Conservation (phyloP, 92 coral and sea anemone species). For the Muricea muricata region DNA sequence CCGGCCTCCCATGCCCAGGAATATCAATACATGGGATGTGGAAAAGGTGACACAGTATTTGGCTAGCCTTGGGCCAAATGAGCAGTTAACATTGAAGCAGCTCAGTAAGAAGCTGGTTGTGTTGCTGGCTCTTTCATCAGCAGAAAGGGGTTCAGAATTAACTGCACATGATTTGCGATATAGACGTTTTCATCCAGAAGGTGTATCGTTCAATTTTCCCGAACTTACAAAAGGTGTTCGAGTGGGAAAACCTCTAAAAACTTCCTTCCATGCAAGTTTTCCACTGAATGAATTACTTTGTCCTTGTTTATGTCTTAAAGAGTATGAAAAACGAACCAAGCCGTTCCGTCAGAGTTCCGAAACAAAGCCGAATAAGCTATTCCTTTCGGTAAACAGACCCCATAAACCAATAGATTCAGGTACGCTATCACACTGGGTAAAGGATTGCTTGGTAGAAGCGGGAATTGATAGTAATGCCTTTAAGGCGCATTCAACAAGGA, state of each 20-base stretch:
- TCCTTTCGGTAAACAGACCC: conserved; percentile 15
- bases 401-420: conserved; percentile 41
- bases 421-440: conserved; percentile 54
- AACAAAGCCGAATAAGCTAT: conserved; percentile 41
- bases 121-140: conserved; percentile 47
- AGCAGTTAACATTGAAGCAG: conserved; percentile 32
- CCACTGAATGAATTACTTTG: conserved; percentile 44
- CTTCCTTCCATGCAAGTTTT: conserved; percentile 54
- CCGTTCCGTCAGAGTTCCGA: conserved; percentile 16
- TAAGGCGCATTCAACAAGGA: conserved; percentile 47
- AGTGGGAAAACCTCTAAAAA: conserved; percentile 40
- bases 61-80: conserved; percentile 23
- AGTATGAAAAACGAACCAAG: conserved; percentile 45
- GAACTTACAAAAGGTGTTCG: conserved; percentile 51
- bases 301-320: conserved; percentile 46
- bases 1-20: conserved; percentile 17
- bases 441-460: conserved; percentile 36
- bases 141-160: conserved; percentile 55
- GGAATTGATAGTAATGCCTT: conserved; percentile 31
- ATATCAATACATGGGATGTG: conserved; percentile 50
- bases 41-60: conserved; percentile 26
- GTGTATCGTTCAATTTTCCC: conserved; percentile 48
- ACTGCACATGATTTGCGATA: conserved; percentile 49
- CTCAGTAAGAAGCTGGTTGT: conserved; percentile 35
- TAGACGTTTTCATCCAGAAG: conserved; percentile 46